Evolutionary conservation across 2,888 invertebrate species (phyloP), one percentile per base, ranked within the genome.

Genomic region (Empis stercorea): DNA sequence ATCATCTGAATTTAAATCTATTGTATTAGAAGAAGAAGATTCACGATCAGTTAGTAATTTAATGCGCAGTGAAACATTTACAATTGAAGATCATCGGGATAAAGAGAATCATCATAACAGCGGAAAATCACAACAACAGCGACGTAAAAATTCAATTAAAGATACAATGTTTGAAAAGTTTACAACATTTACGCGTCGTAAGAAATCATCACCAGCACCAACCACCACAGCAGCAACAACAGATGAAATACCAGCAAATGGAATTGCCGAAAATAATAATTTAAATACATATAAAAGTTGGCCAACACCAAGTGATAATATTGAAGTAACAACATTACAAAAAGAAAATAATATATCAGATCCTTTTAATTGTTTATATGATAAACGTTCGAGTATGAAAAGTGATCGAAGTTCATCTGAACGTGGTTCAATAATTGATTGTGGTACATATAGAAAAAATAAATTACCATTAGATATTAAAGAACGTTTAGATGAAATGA

Each of bases 21-120:
- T n/a, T n/a, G n/a, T n/a, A n/a, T n/a, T n/a, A n/a, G 9, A n/a
- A 4, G n/a, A 34, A 34, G 34, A 34, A 34, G 34, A 34, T 34
- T 13, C 34, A 5, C 11, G n/a, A n/a, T 34, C 34, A 34, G 5
- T 34, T n/a, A 4, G n/a, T n/a, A 34, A n/a, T 34, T 34, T 34
- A n/a, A 13, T n/a, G 34, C 61, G 67, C 11, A 67, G 67, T 50
- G 65, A 64, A 9, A 68, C 67, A 13, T 68, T 68, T 34, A 68
- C 67, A 45, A 47, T 68, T 27, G 59, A 57, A 4, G 57, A 55
- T 2, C 47, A 48, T 4, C 4, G 57, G 56, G 3, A 59, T 62
- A 16, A 37, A 45, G 15, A n/a, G n/a, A n/a, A n/a, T n/a, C n/a
- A n/a, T n/a, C n/a, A n/a, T n/a, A n/a, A n/a, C n/a, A n/a, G n/a